Percentiles rank a stretch among this genome's conserved stretches.
Evolutionary conservation across 1,140 invertebrate species (phyloP).

Genomic region (Brachionus sp.): DNA sequence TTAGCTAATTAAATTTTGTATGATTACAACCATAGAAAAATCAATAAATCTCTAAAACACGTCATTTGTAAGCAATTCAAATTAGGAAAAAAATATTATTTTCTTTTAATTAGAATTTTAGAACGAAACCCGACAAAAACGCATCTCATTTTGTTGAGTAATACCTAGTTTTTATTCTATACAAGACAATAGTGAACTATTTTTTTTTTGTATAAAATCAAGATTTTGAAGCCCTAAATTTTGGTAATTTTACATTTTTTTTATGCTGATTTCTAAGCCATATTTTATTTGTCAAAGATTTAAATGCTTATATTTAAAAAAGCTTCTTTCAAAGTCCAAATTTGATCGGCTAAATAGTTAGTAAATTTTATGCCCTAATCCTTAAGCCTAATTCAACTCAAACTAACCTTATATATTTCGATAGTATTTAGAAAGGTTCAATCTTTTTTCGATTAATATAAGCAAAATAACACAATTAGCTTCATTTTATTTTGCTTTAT

Average conservation of each 20-base stretch:
- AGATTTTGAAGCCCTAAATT: background rate
- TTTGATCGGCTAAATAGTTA: background rate
- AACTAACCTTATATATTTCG: background rate
- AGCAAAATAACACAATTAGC: background rate
- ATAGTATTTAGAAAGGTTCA: background rate
- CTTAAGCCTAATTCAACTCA: background rate
- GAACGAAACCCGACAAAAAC: background rate
- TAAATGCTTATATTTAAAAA: background rate
- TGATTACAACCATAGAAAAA: background rate
- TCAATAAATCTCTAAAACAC: background rate
- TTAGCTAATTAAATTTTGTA: background rate
- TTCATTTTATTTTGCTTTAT: background rate
- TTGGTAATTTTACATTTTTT: background rate
- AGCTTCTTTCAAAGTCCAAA: background rate
- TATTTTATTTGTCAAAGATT: background rate
- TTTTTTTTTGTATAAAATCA: background rate
- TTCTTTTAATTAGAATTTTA: conserved; percentile 1
- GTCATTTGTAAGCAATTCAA: background rate
- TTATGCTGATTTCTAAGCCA: background rate
- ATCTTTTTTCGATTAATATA: background rate
- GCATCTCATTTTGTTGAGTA: background rate
- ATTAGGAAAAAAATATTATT: background rate
- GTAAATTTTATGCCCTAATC: background rate
- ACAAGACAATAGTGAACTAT: background rate
- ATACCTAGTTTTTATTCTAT: background rate